These are phyloP conservation scores for Phalacrocorax carbo DNA, from an alignment of 2,113 vertebrate genomes.

Conservation along the genomic window DNA sequence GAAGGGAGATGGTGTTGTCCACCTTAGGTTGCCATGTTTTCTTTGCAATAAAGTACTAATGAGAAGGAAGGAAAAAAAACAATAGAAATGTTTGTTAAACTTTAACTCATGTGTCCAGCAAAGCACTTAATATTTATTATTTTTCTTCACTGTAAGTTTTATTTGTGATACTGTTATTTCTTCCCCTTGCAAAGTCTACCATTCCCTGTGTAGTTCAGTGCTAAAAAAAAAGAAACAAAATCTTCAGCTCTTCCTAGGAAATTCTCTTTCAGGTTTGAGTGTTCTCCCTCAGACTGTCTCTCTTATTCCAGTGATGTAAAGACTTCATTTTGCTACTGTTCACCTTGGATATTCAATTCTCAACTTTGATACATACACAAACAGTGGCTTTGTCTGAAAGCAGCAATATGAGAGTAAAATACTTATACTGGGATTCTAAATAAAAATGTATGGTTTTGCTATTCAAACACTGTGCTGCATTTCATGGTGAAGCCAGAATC, in stretches of 20 bases:
- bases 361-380: background rate
- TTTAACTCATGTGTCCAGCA: background rate
- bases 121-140: background rate
- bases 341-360: background rate
- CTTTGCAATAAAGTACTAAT: background rate
- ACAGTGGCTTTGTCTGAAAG: background rate
- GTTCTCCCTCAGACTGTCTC: background rate
- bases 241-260: background rate
- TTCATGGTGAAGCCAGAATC: background rate
- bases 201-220: background rate
- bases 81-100: background rate
- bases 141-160: background rate
- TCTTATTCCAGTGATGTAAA: background rate
- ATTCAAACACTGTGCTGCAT: background rate
- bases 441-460: background rate
- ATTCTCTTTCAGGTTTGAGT: background rate
- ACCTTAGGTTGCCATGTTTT: background rate
- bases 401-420: background rate
- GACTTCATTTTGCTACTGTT: background rate
- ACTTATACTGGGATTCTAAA: background rate
- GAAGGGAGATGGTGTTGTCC: background rate
- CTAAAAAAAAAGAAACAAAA: background rate
- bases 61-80: background rate
- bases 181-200: background rate
- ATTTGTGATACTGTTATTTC: background rate